Evolutionary conservation across 2,797 vertebrate genomes (phyloP), one percentile per base, ranked within the genome.

Genomic region (Hoplostethus atlanticus): DNA sequence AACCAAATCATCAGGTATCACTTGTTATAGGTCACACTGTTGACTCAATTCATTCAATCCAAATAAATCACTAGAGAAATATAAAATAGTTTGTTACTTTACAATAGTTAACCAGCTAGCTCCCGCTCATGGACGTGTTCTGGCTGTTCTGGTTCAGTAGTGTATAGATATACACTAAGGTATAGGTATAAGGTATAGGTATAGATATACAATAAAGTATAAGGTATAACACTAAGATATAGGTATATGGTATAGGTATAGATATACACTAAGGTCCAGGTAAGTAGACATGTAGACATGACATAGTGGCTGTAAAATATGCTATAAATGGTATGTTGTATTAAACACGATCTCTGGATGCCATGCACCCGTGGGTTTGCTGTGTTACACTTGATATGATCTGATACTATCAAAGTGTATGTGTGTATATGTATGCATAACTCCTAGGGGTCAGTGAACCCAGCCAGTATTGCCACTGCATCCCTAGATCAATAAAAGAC

Each of bases 321-420:
- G 53, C 53, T 55, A 55, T 55, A 30, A 55, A 16, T 30, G 15
- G 53, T 16, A 31, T 54, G 25, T 28, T 6, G 5, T 31, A 50
- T 71, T 46, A 28, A 65, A 44, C 15, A 51, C 10, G n/a, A 61
- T 16, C 30, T 51, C 11, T 36, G 48, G 31, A 69, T 42, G 13
- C 31, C 31, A 44, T 12, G 34, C 58, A 60, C 40, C 10, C 12
- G 10, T 44, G 17, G 17, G 9, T 30, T 60, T 12, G 17, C 11
- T 31, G 34, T 44, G 3, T 2, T 44, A 10, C 40, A 42, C 40
- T 42, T 42, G 40, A 53, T 31, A 21, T 16, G 7, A 54, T 12
- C 6, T 54, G 53, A 31, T 53, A 30, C 15, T 11, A 17, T 38
- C 40, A 0, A 15, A 15, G 47, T 51, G 4, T 34, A 13, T 42